A percentile compares a stretch with the other conserved stretches of the same genome.
Conservation (phyloP, 2,113 vertebrate species). For the Podilymbus podiceps region DNA sequence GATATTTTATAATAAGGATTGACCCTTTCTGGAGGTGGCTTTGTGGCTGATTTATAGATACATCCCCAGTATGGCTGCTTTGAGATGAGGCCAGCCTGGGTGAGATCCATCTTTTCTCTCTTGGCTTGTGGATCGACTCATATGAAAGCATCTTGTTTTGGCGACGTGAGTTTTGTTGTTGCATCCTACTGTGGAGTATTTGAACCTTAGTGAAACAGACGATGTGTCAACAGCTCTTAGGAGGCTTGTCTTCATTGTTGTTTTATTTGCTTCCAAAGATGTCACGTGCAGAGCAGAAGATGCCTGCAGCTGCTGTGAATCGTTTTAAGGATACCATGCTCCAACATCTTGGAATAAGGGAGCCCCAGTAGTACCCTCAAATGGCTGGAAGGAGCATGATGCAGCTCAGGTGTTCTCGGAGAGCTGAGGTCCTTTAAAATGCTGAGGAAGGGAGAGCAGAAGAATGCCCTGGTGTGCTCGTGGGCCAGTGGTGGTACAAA, state of each 20-base stretch:
- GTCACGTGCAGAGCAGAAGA: neutral
- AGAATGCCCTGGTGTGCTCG: neutral
- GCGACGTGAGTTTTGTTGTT: neutral
- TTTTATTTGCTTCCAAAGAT: neutral
- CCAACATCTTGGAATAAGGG: neutral
- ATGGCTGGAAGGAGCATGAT: neutral
- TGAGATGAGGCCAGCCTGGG: neutral
- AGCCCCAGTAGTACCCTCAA: neutral
- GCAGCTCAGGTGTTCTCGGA: neutral
- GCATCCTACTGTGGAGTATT: neutral
- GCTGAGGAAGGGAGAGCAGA: neutral
- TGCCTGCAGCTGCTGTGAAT: neutral
- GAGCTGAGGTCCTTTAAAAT: neutral
- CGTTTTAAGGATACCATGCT: neutral
- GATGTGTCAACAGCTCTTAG: constrained; percentile 1
- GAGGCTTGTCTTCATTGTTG: neutral
- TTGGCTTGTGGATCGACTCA: neutral
- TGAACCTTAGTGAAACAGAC: neutral
- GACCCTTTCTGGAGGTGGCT: constrained; percentile 26
- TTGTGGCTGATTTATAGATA: constrained; percentile 12
- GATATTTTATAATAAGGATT: neutral
- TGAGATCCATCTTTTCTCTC: neutral
- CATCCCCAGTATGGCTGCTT: neutral
- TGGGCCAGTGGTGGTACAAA: neutral
- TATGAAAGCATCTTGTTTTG: neutral